phyloP scores from a whole-genome alignment of 2,888 invertebrate genomes.

The Tanytarsus gracilentus region DNA sequence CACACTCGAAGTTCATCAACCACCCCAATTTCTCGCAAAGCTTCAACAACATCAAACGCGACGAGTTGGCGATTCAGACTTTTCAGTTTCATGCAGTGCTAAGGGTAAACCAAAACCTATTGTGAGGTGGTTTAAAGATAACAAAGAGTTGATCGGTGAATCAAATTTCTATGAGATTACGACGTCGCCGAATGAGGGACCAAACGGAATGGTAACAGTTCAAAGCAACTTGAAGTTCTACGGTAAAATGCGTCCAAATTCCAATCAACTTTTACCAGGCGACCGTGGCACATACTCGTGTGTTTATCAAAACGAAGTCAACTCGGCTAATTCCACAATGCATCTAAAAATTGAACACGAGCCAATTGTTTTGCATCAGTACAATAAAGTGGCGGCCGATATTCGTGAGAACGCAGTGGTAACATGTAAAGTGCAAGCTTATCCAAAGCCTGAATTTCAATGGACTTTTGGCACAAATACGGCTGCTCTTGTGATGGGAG shows the following conservation, averaged over 20 bases:
- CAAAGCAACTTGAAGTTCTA: constrained; percentile 73
- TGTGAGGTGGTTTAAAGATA: constrained; percentile 80
- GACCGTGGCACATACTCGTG: constrained; percentile 84
- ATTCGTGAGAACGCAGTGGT: constrained; percentile 76
- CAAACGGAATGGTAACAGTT: constrained; percentile 71
- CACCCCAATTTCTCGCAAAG: constrained; percentile 74
- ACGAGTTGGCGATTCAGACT: constrained; percentile 68
- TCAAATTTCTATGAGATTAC: constrained; percentile 72
- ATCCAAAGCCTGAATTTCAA: constrained; percentile 86
- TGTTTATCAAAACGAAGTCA: constrained; percentile 81
- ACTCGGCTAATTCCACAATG: constrained; percentile 79
- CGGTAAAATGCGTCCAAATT: constrained; percentile 66
- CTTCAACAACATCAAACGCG: constrained; percentile 73
- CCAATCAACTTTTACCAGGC: constrained; percentile 67
- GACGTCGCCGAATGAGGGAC: constrained; percentile 65
- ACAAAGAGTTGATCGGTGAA: constrained; percentile 66
- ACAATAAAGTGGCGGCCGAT: constrained; percentile 82
- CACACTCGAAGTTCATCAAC: constrained; percentile 76
- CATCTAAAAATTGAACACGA: constrained; percentile 85
- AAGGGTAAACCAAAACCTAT: constrained; percentile 79
- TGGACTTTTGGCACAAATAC: constrained; percentile 76
- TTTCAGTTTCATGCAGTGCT: constrained; percentile 73
- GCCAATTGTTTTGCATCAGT: constrained; percentile 75
- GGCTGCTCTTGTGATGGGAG: constrained; percentile 65
- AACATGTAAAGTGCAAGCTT: constrained; percentile 80